Evolutionary conservation across 1,140 invertebrate species (phyloP), one percentile per base, ranked within the genome.

Genomic region (Drosophila ficusphila): DNA sequence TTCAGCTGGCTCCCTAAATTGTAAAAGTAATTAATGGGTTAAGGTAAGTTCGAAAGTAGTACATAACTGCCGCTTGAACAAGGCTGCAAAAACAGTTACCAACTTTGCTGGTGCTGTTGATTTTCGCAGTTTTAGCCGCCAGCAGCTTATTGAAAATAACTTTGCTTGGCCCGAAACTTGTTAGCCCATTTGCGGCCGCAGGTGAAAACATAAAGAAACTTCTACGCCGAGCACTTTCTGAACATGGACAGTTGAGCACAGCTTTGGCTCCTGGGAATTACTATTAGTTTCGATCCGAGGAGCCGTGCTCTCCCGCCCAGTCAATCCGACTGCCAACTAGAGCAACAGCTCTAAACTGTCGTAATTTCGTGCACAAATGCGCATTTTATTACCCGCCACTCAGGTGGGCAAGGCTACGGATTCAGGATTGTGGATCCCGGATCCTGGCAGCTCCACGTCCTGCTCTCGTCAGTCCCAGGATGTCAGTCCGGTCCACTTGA

Each of bases 301-400:
- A 42, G 19, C 11, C 14, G n/a, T 47, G 29, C 21, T 25, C 18
- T 14, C 33, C 12, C 46, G 44, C 33, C 53, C 34, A 34, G 31
- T 27, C 72, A 69, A 46, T 58, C 36, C 16, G 41, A 36, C 39
- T 33, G 39, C 29, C 46, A 61, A 48, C 25, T 29, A 5, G n/a
- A 62, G 53, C 54, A 58, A 44, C 56, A 53, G 47, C 42, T 68
- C 56, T 62, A 73, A 72, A 75, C 57, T 79, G 76, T 78, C 65
- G 60, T 76, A 86, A 81, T 85, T 85, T 81, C 42, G 67, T 86
- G 72, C 81, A 85, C 72, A 85, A 85, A 85, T 85, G 81, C 81
- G 81, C 81, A 85, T 85, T 85, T 85, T 85, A 85, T 79, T 85
- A 85, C 76, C 72, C 53, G 81, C 25, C 72, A 79, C 68, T 85